Conservation (phyloP, 2,113 vertebrate species). For the Polypterus bichir region DNA sequence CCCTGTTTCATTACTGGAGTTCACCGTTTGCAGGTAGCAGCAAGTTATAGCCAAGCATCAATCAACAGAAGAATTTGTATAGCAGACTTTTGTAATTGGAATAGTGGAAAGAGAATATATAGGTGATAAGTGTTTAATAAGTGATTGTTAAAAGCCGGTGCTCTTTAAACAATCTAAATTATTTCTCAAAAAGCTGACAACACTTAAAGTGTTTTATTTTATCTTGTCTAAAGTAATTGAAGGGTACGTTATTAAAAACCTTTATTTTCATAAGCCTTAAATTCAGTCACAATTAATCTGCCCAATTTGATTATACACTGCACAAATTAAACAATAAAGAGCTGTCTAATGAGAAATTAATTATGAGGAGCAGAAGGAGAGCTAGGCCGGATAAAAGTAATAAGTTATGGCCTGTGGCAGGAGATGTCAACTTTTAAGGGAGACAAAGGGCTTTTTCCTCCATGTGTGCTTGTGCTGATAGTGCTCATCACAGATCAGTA, state of each 20-base stretch:
- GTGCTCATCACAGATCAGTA: slow-evolving; percentile 93
- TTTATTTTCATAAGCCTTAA: slow-evolving; percentile 85
- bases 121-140: slow-evolving; percentile 75
- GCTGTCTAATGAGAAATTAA: slow-evolving; percentile 99
- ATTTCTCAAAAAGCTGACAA: slow-evolving; percentile 79
- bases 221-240: slow-evolving; percentile 67
- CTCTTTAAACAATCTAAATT: slow-evolving; percentile 71
- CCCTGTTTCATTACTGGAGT: no score
- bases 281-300: slow-evolving; percentile 97
- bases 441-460: slow-evolving; percentile 77
- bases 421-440: slow-evolving; percentile 66
- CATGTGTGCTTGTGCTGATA: slow-evolving; percentile 94
- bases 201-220: slow-evolving; percentile 64
- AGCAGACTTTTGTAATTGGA: slow-evolving; percentile 54
- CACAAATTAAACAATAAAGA: slow-evolving; percentile 99
- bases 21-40: no score
- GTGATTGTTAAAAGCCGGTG: slow-evolving; percentile 67
- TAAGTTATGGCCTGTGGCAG: slow-evolving; percentile 77
- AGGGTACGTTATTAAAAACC: slow-evolving; percentile 71
- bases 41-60: slow-evolving; percentile 37
- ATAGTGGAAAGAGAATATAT: slow-evolving; percentile 70
- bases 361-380: slow-evolving; percentile 87
- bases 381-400: slow-evolving; percentile 61
- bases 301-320: slow-evolving; percentile 98
- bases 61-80: slow-evolving; percentile 52